These are phyloP conservation scores for Scomber scombrus DNA, from an alignment of 2,113 vertebrate species.

Conservation along the genomic window DNA sequence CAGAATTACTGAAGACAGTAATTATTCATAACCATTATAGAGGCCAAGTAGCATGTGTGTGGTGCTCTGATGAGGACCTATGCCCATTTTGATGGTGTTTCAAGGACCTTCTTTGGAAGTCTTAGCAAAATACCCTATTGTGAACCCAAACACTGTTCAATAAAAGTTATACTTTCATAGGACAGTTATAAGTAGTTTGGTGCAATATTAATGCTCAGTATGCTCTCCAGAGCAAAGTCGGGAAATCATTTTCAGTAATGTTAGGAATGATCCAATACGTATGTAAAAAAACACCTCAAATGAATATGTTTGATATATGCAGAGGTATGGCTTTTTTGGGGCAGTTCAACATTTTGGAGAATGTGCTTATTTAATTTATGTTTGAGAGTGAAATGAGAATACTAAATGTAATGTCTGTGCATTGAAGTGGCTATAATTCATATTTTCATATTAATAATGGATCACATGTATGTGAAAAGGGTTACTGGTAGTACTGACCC, in stretches of 20 bases:
- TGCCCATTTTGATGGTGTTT: not conserved
- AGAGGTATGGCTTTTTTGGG: not conserved
- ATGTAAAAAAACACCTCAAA: not conserved
- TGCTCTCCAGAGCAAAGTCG: no score
- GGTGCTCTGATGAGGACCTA: conserved; percentile 37
- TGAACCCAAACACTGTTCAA: conserved; percentile 3
- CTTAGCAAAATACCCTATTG: not conserved
- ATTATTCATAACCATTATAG: conserved; percentile 69
- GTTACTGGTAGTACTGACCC: no score
- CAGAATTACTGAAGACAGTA: conserved; percentile 63
- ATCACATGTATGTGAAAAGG: no score
- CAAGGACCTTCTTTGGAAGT: not conserved
- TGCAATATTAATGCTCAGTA: not conserved
- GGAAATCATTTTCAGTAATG: not conserved
- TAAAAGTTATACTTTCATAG: not conserved
- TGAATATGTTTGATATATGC: not conserved
- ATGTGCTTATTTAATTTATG: not conserved
- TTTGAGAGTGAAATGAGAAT: not conserved
- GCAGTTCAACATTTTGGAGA: not conserved
- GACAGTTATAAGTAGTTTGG: not conserved
- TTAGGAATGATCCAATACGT: not conserved
- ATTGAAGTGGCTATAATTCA: conserved; percentile 6
- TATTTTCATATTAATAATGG: not conserved
- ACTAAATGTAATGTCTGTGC: not conserved
- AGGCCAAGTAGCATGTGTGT: conserved; percentile 34